Conservation (phyloP, 2,113 vertebrate species). For the Erinaceus europaeus region DNA sequence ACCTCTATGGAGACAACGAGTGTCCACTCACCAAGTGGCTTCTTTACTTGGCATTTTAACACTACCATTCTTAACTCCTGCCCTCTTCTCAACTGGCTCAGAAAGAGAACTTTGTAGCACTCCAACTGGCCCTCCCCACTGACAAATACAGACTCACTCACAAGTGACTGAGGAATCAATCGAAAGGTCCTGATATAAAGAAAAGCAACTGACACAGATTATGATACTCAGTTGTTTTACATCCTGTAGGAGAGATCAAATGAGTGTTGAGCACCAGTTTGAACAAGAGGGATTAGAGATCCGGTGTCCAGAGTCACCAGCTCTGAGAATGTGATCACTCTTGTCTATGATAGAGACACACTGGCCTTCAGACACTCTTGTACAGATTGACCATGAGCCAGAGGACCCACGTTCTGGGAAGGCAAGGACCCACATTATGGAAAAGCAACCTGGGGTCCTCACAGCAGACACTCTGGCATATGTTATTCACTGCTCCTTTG, state of each 20-base stretch:
- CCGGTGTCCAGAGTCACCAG: fast-evolving
- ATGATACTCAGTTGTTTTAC: neutral
- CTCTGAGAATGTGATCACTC: neutral
- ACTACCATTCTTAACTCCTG: neutral
- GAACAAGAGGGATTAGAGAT: neutral
- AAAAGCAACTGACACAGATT: neutral
- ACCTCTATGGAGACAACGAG: neutral
- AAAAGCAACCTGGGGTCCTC: too few relatives aligned
- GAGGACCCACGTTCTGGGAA: neutral
- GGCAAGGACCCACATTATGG: too few relatives aligned
- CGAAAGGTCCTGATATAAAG: neutral
- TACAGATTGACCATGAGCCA: neutral
- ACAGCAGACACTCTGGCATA: neutral
- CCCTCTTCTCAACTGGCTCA: neutral
- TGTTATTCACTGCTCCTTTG: neutral
- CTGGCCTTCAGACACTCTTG: too few relatives aligned
- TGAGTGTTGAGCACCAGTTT: neutral
- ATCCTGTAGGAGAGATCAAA: neutral
- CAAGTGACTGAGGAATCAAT: neutral
- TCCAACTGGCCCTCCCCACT: too few relatives aligned
- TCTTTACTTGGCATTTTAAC: neutral
- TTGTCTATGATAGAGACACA: too few relatives aligned
- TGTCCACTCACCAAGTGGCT: neutral
- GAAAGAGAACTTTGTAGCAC: neutral
- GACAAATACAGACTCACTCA: neutral